Percentiles rank a stretch among this genome's conserved stretches.
These are phyloP conservation scores for Heliconius eleuchia DNA, from an alignment of 1,140 invertebrate genomes.

Conservation along the genomic window DNA sequence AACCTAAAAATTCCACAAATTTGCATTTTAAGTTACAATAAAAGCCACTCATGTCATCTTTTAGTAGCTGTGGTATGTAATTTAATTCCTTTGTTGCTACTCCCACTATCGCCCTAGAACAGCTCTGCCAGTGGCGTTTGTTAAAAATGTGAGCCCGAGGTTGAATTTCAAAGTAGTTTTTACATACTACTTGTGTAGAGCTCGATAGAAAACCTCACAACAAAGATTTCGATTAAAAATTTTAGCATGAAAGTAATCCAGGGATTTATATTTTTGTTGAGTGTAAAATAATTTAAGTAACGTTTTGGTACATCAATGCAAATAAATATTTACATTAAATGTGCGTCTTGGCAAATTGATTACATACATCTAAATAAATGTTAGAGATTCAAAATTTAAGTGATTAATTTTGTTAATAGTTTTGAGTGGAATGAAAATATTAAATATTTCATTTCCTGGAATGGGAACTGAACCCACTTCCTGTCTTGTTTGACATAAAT, in stretches of 20 bases:
- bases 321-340: too few species aligned
- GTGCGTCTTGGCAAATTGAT: too few species aligned
- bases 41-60: not conserved
- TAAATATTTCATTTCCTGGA: too few species aligned
- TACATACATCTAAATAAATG: too few species aligned
- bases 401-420: too few species aligned
- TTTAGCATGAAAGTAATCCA: not conserved
- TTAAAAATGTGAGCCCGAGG: constrained; percentile 4
- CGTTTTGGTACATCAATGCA: not conserved
- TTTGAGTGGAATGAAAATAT: too few species aligned
- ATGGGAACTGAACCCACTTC: too few species aligned
- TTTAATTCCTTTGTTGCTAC: constrained; percentile 10
- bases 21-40: not conserved
- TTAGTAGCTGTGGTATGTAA: constrained; percentile 5
- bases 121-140: constrained; percentile 1
- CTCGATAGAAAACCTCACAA: not conserved
- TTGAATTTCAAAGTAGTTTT: constrained; percentile 6
- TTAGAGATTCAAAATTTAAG: too few species aligned
- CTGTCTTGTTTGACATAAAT: too few species aligned
- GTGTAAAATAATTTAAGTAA: not conserved
- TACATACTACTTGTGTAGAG: not conserved
- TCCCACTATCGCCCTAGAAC: not conserved
- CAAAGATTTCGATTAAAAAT: not conserved
- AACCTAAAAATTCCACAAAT: not conserved
- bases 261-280: too few species aligned